phyloP scores from a whole-genome alignment of 2,113 vertebrate genomes.

The Pelecanus crispus region DNA sequence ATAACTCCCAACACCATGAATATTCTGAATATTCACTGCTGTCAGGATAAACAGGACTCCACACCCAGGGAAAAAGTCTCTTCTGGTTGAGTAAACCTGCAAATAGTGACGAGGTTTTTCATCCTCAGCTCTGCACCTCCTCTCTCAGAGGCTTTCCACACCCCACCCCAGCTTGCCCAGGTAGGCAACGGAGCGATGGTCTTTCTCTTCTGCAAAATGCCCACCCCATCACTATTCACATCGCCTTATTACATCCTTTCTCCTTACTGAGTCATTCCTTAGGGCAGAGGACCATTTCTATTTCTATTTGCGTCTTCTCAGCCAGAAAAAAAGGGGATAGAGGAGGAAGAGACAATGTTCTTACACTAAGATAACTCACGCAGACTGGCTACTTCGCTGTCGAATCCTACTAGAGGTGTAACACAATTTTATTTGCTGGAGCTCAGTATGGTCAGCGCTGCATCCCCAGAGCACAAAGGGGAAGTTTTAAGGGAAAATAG shows the following conservation, averaged over 20 bases:
- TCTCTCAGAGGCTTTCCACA: background rate
- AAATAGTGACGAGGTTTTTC: background rate
- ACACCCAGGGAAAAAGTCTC: background rate
- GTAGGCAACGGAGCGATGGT: no score
- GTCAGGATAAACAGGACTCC: background rate
- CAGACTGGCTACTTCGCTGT: background rate
- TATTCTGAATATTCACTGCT: background rate
- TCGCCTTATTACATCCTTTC: background rate
- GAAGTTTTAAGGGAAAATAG: background rate
- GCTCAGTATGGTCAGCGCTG: accelerated
- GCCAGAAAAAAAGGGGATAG: background rate
- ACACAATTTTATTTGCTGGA: background rate
- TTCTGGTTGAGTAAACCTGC: background rate
- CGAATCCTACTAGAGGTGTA: background rate
- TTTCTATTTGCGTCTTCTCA: background rate
- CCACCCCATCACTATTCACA: no score
- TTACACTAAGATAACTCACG: background rate
- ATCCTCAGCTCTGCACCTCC: background rate
- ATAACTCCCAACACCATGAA: background rate
- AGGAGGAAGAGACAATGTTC: background rate
- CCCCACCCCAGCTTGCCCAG: background rate
- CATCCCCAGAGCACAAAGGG: accelerated
- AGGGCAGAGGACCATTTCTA: background rate
- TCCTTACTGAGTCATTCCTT: background rate
- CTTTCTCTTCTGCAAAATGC: background rate